These are phyloP conservation scores for Neolamprologus sp. DNA, from an alignment of 2,113 vertebrate genomes.

Conservation along the genomic window DNA sequence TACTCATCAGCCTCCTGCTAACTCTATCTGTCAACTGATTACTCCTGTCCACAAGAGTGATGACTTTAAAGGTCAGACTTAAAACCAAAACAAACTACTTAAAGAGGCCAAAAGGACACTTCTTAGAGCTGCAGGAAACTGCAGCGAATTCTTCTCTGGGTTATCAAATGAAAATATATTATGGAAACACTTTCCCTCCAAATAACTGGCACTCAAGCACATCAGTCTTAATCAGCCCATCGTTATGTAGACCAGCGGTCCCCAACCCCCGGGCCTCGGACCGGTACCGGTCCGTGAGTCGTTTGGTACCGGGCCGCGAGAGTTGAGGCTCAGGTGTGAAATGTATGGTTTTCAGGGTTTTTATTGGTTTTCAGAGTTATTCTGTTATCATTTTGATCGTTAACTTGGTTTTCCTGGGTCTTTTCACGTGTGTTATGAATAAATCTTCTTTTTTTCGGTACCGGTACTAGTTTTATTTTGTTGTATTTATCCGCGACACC, in stretches of 20 bases:
- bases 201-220: background rate
- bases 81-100: background rate
- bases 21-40: background rate
- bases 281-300: too few species aligned
- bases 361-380: too few species aligned
- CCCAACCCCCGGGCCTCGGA: too few species aligned
- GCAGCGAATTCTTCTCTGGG: background rate
- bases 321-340: too few species aligned
- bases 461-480: too few species aligned
- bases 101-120: background rate
- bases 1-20: background rate
- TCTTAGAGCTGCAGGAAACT: background rate
- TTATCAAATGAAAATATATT: background rate
- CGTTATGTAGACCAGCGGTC: background rate
- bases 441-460: too few species aligned
- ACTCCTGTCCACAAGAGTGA: background rate
- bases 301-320: fast-evolving
- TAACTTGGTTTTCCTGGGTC: too few species aligned
- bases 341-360: too few species aligned
- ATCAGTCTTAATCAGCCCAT: background rate
- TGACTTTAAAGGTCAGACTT: background rate
- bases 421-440: too few species aligned
- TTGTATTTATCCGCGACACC: too few species aligned
- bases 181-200: background rate
- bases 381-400: too few species aligned